Percentiles rank a stretch among this genome's conserved stretches.
Evolutionary conservation across 2,888 invertebrate species (phyloP).

Genomic region (Apamea sordens): DNA sequence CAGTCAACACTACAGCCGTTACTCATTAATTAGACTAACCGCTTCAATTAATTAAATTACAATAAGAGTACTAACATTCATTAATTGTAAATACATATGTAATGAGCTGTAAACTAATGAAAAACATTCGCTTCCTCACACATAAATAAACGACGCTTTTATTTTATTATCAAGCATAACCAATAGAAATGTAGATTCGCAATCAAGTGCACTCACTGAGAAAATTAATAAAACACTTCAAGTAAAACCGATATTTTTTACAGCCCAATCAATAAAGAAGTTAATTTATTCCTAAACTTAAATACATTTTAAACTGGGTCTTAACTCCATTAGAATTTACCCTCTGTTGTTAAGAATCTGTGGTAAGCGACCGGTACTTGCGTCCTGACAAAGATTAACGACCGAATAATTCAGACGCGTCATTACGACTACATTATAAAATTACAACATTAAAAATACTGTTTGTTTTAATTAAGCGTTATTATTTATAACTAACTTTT

Average conservation of each 20-base stretch:
- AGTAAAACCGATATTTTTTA: slow-evolving; percentile 42
- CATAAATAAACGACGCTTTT: slow-evolving; percentile 35
- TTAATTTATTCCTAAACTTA: slow-evolving; percentile 58
- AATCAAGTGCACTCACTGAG: slow-evolving; percentile 36
- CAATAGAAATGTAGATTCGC: slow-evolving; percentile 49
- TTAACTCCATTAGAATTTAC: slow-evolving; percentile 70
- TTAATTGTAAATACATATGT: slow-evolving; percentile 57
- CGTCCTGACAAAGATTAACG: slow-evolving; percentile 75
- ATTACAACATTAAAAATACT: slow-evolving; percentile 51
- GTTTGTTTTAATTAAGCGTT: slow-evolving; percentile 52
- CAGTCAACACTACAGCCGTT: slow-evolving; percentile 19
- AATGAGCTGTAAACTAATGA: slow-evolving; percentile 52
- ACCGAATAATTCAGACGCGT: slow-evolving; percentile 70
- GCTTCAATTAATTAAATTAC: slow-evolving; percentile 58
- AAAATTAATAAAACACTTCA: slow-evolving; percentile 50
- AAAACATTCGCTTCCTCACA: slow-evolving; percentile 48
- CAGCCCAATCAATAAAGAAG: slow-evolving; percentile 38
- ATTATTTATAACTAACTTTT: slow-evolving; percentile 21
- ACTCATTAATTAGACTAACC: slow-evolving; percentile 39
- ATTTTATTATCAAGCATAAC: slow-evolving; percentile 57
- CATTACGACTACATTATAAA: slow-evolving; percentile 59
- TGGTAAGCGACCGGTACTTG: slow-evolving; percentile 71
- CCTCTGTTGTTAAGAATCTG: slow-evolving; percentile 71
- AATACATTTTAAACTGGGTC: slow-evolving; percentile 69
- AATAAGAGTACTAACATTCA: slow-evolving; percentile 48